Evolutionary conservation across 2,888 invertebrate species (phyloP).

Genomic region (Epirrhoe tristata): DNA sequence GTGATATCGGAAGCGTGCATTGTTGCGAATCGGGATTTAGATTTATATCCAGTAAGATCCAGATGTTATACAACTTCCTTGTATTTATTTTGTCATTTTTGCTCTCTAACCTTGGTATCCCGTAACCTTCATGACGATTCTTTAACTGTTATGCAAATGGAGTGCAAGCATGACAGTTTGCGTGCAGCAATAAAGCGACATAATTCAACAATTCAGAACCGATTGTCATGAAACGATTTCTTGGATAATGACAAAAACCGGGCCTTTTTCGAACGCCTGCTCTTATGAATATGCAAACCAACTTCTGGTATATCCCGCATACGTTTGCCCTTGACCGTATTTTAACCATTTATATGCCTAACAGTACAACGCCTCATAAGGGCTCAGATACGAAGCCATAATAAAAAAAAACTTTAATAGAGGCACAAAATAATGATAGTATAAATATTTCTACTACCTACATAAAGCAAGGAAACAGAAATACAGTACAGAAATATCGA

Average conservation of each 20-base stretch:
- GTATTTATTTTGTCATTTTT: slow-evolving; percentile 2
- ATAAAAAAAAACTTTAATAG: slow-evolving; percentile 10
- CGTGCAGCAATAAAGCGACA: slow-evolving; percentile 5
- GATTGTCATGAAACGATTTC: neutral
- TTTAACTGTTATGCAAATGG: slow-evolving; percentile 23
- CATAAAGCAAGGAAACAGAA: neutral
- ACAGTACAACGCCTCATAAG: neutral
- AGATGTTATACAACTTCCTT: slow-evolving; percentile 1
- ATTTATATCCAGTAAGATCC: neutral
- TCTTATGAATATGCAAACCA: neutral
- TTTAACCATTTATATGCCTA: slow-evolving; percentile 1
- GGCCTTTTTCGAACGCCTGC: neutral
- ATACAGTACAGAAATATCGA: slow-evolving; percentile 1
- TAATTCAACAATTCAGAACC: neutral
- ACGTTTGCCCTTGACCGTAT: slow-evolving; percentile 12
- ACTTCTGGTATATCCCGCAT: slow-evolving; percentile 16
- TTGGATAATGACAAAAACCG: slow-evolving; percentile 1
- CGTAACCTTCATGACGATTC: slow-evolving; percentile 14
- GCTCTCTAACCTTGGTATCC: slow-evolving; percentile 15
- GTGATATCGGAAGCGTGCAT: slow-evolving; percentile 9
- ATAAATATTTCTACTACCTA: neutral
- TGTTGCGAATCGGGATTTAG: slow-evolving; percentile 10
- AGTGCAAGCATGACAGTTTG: slow-evolving; percentile 18
- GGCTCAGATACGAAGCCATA: slow-evolving; percentile 4
- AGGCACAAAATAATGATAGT: slow-evolving; percentile 3